Evolutionary conservation across 2,113 vertebrate species (phyloP).

Genomic region (Acrocephalus arundinaceus): DNA sequence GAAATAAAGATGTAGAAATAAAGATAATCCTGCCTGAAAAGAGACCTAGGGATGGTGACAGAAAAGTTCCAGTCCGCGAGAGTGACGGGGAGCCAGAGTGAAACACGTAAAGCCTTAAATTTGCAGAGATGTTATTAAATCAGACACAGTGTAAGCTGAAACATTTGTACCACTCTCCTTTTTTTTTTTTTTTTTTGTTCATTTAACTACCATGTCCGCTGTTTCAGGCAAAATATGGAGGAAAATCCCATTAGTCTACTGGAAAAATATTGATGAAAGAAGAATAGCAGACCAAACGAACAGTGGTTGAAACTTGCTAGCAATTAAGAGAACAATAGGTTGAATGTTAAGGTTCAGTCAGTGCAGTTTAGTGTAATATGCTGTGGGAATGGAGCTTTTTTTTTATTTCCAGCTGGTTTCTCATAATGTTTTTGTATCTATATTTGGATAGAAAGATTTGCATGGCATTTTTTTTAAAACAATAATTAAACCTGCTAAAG

Average conservation of each 20-base stretch:
- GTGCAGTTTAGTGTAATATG: slow-evolving; percentile 23
- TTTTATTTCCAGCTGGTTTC: background rate
- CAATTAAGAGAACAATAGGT: slow-evolving; percentile 51
- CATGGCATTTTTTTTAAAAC: background rate
- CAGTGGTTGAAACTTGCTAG: slow-evolving; percentile 51
- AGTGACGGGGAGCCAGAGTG: slow-evolving; percentile 42
- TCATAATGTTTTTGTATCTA: background rate
- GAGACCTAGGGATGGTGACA: slow-evolving; percentile 36
- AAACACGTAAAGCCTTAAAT: slow-evolving; percentile 45
- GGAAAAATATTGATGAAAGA: slow-evolving; percentile 69
- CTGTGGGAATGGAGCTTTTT: background rate
- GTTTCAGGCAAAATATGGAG: slow-evolving; percentile 75
- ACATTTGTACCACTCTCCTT: background rate
- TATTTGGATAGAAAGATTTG: background rate
- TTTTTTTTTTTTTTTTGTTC: background rate
- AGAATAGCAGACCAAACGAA: slow-evolving; percentile 57
- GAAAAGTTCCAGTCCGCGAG: background rate
- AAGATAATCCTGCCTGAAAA: slow-evolving; percentile 50
- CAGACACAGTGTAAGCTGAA: slow-evolving; percentile 45
- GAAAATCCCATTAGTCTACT: slow-evolving; percentile 75
- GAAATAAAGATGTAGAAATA: slow-evolving; percentile 33
- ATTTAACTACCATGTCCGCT: slow-evolving; percentile 68
- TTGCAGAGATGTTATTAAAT: slow-evolving; percentile 65
- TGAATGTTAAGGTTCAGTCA: slow-evolving; percentile 39
- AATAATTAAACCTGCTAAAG: background rate